Evolutionary conservation across 1,140 invertebrate species (phyloP).

Genomic region (Sitophilus oryzae): DNA sequence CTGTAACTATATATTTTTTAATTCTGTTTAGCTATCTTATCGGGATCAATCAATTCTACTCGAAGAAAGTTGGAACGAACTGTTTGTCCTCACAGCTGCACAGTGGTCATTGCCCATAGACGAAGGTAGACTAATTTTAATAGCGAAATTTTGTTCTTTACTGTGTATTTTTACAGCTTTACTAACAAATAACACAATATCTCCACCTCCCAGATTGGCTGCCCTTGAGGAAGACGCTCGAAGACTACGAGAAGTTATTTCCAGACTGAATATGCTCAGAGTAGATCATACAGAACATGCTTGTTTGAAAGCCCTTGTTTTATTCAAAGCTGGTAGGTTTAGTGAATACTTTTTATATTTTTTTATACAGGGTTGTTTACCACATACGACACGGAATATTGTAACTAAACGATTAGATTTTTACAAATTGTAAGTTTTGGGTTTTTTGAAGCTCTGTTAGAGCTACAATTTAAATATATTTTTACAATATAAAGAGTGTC

Average conservation of each 20-base stretch:
- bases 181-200: slow-evolving; percentile 41
- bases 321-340: slow-evolving; percentile 71
- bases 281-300: slow-evolving; percentile 80
- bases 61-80: slow-evolving; percentile 74
- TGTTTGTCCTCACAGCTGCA: slow-evolving; percentile 77
- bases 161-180: slow-evolving; percentile 30
- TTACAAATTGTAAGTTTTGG: too few species aligned
- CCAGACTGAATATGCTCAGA: slow-evolving; percentile 57
- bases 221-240: slow-evolving; percentile 44
- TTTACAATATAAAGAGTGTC: too few species aligned
- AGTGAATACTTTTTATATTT: not conserved
- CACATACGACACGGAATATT: too few species aligned
- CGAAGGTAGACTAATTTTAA: slow-evolving; percentile 50
- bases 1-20: too few species aligned
- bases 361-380: too few species aligned
- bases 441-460: too few species aligned
- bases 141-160: slow-evolving; percentile 7
- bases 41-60: slow-evolving; percentile 67
- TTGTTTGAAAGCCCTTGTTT: slow-evolving; percentile 72
- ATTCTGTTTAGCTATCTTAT: slow-evolving; percentile 54
- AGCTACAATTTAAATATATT: too few species aligned
- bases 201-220: slow-evolving; percentile 39
- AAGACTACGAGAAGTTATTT: slow-evolving; percentile 52
- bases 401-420: too few species aligned
- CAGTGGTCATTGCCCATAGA: slow-evolving; percentile 72